A percentile compares a stretch with the other conserved stretches of the same genome.
Conservation (phyloP, 2,113 vertebrate genomes). For the Lipophrys pholis region DNA sequence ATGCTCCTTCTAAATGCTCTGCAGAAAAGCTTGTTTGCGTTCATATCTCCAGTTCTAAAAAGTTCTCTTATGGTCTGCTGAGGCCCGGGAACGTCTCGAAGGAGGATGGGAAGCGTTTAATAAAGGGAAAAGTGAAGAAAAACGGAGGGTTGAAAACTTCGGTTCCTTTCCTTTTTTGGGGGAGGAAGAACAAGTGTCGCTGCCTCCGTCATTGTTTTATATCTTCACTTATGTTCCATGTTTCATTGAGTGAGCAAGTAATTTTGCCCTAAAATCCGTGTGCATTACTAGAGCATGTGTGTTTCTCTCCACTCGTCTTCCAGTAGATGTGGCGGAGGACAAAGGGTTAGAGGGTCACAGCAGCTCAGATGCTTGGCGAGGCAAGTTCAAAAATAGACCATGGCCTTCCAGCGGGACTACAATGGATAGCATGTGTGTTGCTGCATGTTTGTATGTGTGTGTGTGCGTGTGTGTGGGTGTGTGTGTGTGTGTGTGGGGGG, state of each 20-base stretch:
- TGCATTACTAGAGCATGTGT: constrained; percentile 5
- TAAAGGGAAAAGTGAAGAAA: constrained; percentile 31
- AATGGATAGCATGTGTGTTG: constrained; percentile 46
- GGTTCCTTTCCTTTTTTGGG: constrained; percentile 72
- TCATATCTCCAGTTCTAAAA: neutral
- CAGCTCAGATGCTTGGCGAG: constrained; percentile 66
- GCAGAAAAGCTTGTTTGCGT: neutral
- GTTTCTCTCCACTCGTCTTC: neutral
- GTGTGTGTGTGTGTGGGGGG: constrained; percentile 13
- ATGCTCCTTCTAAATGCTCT: neutral
- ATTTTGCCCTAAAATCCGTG: neutral
- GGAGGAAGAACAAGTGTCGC: constrained; percentile 10
- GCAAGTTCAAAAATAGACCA: constrained; percentile 78
- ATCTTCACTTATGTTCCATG: neutral
- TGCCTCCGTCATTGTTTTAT: neutral
- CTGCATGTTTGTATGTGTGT: constrained; percentile 7
- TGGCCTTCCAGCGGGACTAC: constrained; percentile 49
- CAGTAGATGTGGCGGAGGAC: constrained; percentile 24
- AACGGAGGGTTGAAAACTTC: neutral
- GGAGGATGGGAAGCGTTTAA: constrained; percentile 10
- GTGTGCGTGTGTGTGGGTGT: no score
- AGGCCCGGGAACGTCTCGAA: neutral
- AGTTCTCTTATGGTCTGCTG: neutral
- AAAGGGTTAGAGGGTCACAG: constrained; percentile 61
- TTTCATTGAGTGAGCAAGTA: neutral